Percentiles rank a stretch among this genome's conserved stretches.
These are phyloP conservation scores for Amblyopsis rosae DNA, from an alignment of 2,113 vertebrate species.

Conservation along the genomic window DNA sequence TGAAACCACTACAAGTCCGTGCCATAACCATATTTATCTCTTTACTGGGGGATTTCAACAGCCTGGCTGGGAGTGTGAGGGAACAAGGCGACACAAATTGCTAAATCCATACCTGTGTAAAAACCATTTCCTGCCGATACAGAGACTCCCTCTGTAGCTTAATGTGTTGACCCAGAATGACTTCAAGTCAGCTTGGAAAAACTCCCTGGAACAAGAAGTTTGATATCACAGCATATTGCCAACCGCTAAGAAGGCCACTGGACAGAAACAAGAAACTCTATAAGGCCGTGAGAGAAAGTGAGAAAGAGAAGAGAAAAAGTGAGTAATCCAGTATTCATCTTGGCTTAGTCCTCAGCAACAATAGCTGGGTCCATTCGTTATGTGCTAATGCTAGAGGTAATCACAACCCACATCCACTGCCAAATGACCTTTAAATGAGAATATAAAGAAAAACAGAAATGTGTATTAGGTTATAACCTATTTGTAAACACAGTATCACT, in stretches of 20 bases:
- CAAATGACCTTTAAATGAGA: conserved; percentile 24
- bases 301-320: conserved; percentile 16
- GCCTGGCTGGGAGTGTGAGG: background rate
- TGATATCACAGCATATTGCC: conserved; percentile 10
- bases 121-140: background rate
- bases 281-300: background rate
- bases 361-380: conserved; percentile 26
- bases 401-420: conserved; percentile 28
- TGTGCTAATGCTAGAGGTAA: conserved; percentile 6
- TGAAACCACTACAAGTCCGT: conserved; percentile 13
- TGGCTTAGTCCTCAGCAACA: conserved; percentile 12
- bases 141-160: conserved; percentile 1
- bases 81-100: background rate
- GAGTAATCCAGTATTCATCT: conserved; percentile 17
- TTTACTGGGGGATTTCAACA: background rate
- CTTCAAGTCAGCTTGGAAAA: conserved; percentile 27
- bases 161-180: conserved; percentile 29
- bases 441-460: background rate
- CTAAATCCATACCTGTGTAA: conserved; percentile 4
- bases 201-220: conserved; percentile 10
- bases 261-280: conserved; percentile 1
- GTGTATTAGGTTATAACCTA: conserved; percentile 28
- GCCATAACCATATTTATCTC: background rate
- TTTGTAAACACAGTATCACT: conserved; percentile 14
- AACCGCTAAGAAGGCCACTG: conserved; percentile 7